Evolutionary conservation across 2,113 vertebrate genomes (phyloP).

Genomic region (Psittacus erithacus): DNA sequence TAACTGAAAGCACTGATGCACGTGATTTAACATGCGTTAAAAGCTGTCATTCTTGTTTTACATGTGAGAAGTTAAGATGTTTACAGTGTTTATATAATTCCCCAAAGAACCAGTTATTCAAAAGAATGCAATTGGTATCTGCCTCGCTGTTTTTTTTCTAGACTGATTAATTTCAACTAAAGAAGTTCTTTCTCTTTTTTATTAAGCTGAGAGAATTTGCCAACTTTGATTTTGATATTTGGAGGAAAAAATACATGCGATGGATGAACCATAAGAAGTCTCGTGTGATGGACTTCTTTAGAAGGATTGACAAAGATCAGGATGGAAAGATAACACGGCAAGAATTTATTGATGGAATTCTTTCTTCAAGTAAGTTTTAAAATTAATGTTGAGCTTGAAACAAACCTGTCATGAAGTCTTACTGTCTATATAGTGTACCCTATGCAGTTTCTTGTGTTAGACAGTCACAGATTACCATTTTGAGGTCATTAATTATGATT

Average conservation of each 20-base stretch:
- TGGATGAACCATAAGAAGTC: slow-evolving; percentile 99
- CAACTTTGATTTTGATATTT: slow-evolving; percentile 98
- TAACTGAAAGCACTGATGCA: background rate
- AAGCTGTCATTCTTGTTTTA: background rate
- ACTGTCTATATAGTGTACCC: background rate
- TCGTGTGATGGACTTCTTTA: slow-evolving; percentile 98
- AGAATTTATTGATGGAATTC: slow-evolving; percentile 98
- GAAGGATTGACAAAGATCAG: slow-evolving; percentile 98
- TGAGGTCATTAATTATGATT: background rate
- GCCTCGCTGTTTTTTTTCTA: background rate
- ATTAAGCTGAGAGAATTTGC: slow-evolving; percentile 93
- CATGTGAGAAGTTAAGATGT: background rate
- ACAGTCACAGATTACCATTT: background rate
- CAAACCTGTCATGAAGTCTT: background rate
- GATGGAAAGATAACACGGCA: slow-evolving; percentile 98
- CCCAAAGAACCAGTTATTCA: background rate
- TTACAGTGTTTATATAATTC: background rate
- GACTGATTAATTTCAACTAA: background rate
- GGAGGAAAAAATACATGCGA: slow-evolving; percentile 98
- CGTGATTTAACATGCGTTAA: background rate
- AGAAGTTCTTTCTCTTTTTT: background rate
- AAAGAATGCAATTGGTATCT: background rate
- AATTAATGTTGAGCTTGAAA: background rate
- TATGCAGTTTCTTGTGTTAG: background rate
- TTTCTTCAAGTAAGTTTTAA: slow-evolving; percentile 92